Percentiles rank a stretch among this genome's conserved stretches.
Evolutionary conservation across 1,140 invertebrate genomes (phyloP).

Genomic region (Aphaenogaster ashmeadi): DNA sequence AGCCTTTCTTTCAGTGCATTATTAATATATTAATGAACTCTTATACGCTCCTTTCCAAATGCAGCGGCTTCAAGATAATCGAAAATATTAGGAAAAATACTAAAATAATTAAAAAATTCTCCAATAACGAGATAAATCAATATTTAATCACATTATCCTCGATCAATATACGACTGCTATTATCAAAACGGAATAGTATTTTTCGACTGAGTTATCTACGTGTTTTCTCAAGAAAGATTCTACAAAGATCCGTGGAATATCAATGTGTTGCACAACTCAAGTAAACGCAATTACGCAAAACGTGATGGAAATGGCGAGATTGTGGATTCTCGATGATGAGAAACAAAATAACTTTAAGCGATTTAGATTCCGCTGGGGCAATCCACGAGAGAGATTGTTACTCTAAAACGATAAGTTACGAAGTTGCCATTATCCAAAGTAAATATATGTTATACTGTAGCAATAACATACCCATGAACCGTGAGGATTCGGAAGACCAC

Average conservation of each 20-base stretch:
- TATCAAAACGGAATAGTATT: background rate
- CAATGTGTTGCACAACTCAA: background rate
- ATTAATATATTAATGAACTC: background rate
- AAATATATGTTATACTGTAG: constrained; percentile 22
- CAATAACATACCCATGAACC: constrained; percentile 24
- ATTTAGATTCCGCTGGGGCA: constrained; percentile 5
- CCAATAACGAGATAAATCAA: background rate
- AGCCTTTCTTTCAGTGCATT: too few relatives aligned
- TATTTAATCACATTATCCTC: background rate
- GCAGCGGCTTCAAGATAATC: background rate
- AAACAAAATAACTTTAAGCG: constrained; percentile 42
- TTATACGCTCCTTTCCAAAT: background rate
- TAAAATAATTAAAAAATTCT: background rate
- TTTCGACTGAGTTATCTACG: background rate
- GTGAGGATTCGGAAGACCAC: constrained; percentile 19
- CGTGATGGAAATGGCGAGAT: background rate
- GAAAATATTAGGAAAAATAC: background rate
- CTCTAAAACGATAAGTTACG: constrained; percentile 42
- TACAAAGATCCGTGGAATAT: background rate
- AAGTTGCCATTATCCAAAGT: constrained; percentile 49
- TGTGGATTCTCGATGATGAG: background rate
- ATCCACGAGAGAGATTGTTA: background rate
- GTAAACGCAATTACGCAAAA: background rate
- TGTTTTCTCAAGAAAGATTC: background rate
- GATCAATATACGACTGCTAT: background rate